Evolutionary conservation across 2,888 invertebrate species (phyloP), one percentile per base, ranked within the genome.

Genomic region (Pollenia angustigena): DNA sequence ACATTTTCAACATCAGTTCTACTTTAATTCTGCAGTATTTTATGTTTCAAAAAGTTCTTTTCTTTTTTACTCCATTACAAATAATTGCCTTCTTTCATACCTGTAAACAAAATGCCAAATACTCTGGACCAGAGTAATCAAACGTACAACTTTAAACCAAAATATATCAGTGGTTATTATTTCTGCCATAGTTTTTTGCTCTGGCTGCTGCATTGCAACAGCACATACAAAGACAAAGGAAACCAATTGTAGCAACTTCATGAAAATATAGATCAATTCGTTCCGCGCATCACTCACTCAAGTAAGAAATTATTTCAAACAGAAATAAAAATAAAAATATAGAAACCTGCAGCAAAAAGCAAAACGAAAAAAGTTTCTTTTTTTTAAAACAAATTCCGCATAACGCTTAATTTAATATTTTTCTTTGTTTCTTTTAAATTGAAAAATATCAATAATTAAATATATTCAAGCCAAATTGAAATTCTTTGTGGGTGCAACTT

Each of bases 251-350:
- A 52, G 3, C 32, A 72, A 46, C 72, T 75, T 74, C 14, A 62
- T 32, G 60, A 44, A 46, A 68, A 68, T 60, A 75, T 75, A 69
- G 66, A 54, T 64, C 62, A 66, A 76, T 69, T 62, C 76, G 62
- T 71, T 78, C 1, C 11, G 69, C 42, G 11, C 62, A 23, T 48
- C 62, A 42, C 44, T 52, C 32, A 60, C 0, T 44, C 52, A n/a
- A 50, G 12, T 54, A 56, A 72, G 12, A 72, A 48, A 79, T 14
- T n/a, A 58, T 48, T 48, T 40, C 10, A 50, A 54, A 74, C 1
- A 40, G 18, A 2, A 2, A 18, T 72, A 18, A 66, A 66, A 58
- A 18, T 32, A 42, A 58, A 18, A 44, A 42, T 32, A 6, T 0
- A 12, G 11, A 11, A n/a, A n/a, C n/a, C 18, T 48, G 50, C 56